Conservation (phyloP, 1,140 invertebrate species). For the Nixonia krombeini region DNA sequence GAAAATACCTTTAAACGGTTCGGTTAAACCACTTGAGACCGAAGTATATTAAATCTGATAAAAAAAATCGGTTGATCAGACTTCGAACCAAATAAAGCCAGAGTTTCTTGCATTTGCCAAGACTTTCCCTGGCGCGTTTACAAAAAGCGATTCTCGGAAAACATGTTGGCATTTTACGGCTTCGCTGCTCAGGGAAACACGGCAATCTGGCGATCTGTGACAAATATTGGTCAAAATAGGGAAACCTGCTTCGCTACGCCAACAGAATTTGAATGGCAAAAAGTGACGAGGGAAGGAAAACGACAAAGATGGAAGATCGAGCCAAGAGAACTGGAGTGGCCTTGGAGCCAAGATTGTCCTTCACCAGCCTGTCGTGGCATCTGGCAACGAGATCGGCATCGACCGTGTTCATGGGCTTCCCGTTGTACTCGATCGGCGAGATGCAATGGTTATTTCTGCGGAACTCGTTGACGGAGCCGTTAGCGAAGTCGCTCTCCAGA, state of each 20-base stretch:
- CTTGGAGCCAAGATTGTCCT: slow-evolving; percentile 75
- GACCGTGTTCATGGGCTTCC: slow-evolving; percentile 79
- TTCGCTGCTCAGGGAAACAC: too few relatives aligned
- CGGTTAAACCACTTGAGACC: too few relatives aligned
- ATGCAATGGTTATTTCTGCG: slow-evolving; percentile 86
- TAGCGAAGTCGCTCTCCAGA: slow-evolving; percentile 79
- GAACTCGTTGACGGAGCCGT: slow-evolving; percentile 78
- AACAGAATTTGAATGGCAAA: slow-evolving; percentile 21
- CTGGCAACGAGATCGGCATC: slow-evolving; percentile 78
- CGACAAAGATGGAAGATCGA: slow-evolving; percentile 17
- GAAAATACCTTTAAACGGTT: too few relatives aligned
- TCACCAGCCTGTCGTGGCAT: slow-evolving; percentile 78
- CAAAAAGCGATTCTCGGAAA: too few relatives aligned
- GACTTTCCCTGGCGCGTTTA: too few relatives aligned
- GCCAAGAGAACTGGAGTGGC: slow-evolving; percentile 31
- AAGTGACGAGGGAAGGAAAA: slow-evolving; percentile 22
- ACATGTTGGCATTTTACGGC: too few relatives aligned
- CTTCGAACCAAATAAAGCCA: too few relatives aligned
- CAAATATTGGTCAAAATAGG: too few relatives aligned
- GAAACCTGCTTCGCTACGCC: slow-evolving; percentile 36
- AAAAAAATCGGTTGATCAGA: too few relatives aligned
- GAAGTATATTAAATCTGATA: too few relatives aligned
- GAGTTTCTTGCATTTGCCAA: too few relatives aligned
- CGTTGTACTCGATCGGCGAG: slow-evolving; percentile 85
- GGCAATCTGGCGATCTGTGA: too few relatives aligned